A percentile compares a stretch with the other conserved stretches of the same genome.
These are phyloP conservation scores for Trichopria drosophilae DNA, from an alignment of 2,888 invertebrate species.

Conservation along the genomic window DNA sequence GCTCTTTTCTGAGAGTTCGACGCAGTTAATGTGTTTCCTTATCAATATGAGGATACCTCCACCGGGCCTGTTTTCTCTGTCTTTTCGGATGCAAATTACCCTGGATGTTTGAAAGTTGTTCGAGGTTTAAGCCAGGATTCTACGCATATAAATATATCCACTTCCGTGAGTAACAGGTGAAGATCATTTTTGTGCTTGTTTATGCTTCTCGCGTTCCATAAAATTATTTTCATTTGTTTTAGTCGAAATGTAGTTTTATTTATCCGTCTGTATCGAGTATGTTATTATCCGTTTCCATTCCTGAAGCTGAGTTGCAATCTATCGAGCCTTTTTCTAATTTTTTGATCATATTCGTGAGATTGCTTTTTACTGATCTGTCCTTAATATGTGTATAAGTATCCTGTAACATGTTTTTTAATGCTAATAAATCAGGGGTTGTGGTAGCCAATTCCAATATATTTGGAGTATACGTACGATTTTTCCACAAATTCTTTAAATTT, in stretches of 20 bases:
- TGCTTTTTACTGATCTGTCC: not conserved
- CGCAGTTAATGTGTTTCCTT: not conserved
- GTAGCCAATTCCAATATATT: not conserved
- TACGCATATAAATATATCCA: slow-evolving; percentile 1
- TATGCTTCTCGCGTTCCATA: slow-evolving; percentile 3
- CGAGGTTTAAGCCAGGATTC: not conserved
- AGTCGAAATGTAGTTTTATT: no score
- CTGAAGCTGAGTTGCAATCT: no score
- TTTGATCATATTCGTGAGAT: not conserved
- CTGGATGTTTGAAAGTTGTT: not conserved
- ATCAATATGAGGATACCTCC: slow-evolving; percentile 14
- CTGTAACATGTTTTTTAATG: not conserved
- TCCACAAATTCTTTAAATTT: not conserved
- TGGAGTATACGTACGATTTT: not conserved
- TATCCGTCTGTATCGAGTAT: no score
- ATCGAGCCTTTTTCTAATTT: no score
- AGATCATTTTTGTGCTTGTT: not conserved
- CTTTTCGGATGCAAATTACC: not conserved
- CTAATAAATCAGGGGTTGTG: not conserved
- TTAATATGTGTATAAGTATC: not conserved
- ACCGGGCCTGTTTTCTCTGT: not conserved
- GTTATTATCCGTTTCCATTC: no score
- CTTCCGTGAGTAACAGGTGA: not conserved
- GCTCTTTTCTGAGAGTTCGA: not conserved
- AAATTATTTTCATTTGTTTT: no score